phyloP scores from a whole-genome alignment of 2,888 invertebrate genomes.

The Sipunculus nudus region DNA sequence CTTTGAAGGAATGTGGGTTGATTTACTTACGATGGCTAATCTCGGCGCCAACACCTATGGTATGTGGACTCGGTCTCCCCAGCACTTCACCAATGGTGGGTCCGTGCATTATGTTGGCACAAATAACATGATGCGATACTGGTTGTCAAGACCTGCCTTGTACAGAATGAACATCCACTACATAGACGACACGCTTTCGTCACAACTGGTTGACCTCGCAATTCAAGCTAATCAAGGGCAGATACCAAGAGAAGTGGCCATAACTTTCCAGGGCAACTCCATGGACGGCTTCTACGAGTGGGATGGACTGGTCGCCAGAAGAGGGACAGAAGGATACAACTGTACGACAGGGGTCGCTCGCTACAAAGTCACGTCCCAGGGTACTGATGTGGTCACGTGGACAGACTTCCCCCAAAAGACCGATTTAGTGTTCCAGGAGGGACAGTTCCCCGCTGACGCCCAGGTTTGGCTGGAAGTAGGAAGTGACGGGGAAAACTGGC shows the following conservation, averaged over 20 bases:
- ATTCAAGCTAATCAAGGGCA: neutral
- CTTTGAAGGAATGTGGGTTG: too few species aligned
- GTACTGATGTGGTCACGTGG: too few species aligned
- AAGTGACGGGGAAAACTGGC: neutral
- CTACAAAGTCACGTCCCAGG: too few species aligned
- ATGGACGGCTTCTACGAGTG: conserved; percentile 2
- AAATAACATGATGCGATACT: neutral
- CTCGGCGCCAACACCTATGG: too few species aligned
- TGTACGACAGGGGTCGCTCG: too few species aligned
- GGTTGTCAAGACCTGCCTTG: neutral
- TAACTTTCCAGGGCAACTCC: neutral
- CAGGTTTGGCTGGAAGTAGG: neutral
- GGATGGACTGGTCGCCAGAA: neutral
- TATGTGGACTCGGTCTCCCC: too few species aligned
- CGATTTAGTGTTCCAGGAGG: neutral
- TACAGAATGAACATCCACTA: neutral
- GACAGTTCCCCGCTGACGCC: neutral
- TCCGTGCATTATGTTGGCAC: neutral
- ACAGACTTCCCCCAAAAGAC: too few species aligned
- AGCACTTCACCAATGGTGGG: neutral
- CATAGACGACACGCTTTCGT: neutral
- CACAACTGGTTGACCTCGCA: neutral
- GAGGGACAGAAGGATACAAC: conserved; percentile 1
- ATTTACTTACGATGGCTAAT: too few species aligned
- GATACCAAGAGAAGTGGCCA: neutral